Evolutionary conservation across 2,113 vertebrate genomes (phyloP), one percentile per base, ranked within the genome.

Genomic region (Hemichromis elongatus): DNA sequence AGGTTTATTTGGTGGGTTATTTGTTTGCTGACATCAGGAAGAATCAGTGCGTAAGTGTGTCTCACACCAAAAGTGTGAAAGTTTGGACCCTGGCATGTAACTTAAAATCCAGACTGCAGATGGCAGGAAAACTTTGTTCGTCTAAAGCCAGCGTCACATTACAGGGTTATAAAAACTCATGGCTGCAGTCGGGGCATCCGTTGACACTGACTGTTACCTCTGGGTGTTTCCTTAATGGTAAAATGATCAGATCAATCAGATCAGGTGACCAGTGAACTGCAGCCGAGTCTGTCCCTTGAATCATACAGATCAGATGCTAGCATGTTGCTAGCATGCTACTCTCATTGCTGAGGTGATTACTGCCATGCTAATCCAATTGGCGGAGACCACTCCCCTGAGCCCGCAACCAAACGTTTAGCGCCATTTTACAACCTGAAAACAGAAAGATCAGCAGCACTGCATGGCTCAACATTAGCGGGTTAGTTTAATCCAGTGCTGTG

Each of bases 301-400:
- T 85, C 77, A 68, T 18, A 77, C 73, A 54, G 80, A 88, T 87
- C 68, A 82, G 87, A 88, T 33, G 68, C 53, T 86, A 35, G 84
- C 53, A 40, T 37, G 54, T 80, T 33, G 68, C 53, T 86, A 35
- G 84, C 53, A 40, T 37, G 54, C 82, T 73, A 5, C 61, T 35
- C 26, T 42, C 53, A 30, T 61, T 16, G 26, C 61, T 86, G 84
- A 94, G 59, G 50, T 84, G 80, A 90, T 94, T 92, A 88, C 78
- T 21, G 86, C 52, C 55, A 63, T 54, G 77, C 77, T 89, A 93
- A 95, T 94, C 89, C 88, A 84, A 79, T 92, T 91, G 89, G 78
- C 84, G 1, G 8, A 45, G 82, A 78, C 54, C 61, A n/a, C 16
- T 12, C 28, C 21, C 12, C 8, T 82, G 50, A 86, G 35, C 77